Evolutionary conservation across 2,797 vertebrate species (phyloP).

Genomic region (Gallinago nigripennis): DNA sequence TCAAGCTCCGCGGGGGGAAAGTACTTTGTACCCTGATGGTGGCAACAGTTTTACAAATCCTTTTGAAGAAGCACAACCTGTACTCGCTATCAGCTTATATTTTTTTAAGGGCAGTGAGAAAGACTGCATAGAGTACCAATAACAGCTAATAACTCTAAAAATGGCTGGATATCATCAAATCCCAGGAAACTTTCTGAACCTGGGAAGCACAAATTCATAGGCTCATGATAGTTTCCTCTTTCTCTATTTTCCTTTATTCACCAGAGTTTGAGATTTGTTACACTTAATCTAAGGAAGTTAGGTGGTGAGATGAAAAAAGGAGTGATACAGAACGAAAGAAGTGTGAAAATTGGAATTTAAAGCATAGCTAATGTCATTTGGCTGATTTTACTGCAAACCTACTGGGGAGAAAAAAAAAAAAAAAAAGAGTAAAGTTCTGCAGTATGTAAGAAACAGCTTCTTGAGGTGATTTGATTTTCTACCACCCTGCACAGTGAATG

Average conservation of each 20-base stretch:
- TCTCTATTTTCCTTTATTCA: background rate
- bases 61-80: background rate
- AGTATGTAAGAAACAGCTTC: background rate
- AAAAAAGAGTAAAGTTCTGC: background rate
- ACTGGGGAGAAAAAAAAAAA: background rate
- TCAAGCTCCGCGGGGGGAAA: background rate
- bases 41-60: background rate
- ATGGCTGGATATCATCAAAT: background rate
- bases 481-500: background rate
- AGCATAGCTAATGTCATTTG: conserved; percentile 66
- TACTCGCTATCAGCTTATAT: background rate
- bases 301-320: conserved; percentile 55
- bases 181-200: background rate
- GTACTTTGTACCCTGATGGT: background rate
- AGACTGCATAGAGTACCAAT: accelerated
- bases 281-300: conserved; percentile 43
- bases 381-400: conserved; percentile 46
- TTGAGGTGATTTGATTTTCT: conserved; percentile 1
- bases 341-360: conserved; percentile 64
- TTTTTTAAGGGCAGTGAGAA: background rate
- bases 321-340: conserved; percentile 16
- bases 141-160: background rate
- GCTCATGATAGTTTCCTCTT: background rate
- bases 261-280: conserved; percentile 15
- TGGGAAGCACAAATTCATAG: background rate